Base-by-base conservation (phyloP, 1,140 invertebrate genomes). In the Telenomus remus region DNA sequence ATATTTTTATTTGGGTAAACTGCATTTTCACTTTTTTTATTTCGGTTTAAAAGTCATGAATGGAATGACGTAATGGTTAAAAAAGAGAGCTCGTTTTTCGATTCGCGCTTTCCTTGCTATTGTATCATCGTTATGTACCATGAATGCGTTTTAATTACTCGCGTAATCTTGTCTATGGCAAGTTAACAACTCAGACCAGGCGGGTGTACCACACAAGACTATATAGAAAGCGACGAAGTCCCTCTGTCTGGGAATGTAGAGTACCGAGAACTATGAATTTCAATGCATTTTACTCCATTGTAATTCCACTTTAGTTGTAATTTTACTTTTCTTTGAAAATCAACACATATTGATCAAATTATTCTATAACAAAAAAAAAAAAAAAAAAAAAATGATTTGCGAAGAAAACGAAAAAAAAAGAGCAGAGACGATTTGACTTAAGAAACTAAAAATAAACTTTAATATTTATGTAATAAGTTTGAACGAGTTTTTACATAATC, bases 161-260 rank as follows among this genome's bases (percentile, higher is more conserved):
- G 3, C 44, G 46, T 61, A 73, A 66, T 73, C 56, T 54, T 35
- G 44, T 39, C 33, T 60, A 44, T 49, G 55, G 50, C 61, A 48
- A 60, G 16, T 16, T 46, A 64, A 70, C 19, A 27, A 27, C 77
- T 66, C 70, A 80, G 80, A 79, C 70, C 66, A 76, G 55, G 35
- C 80, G 27, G 60, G 37, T 48, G 81, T 73, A 79, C 53, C 42
- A 51, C 34, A 15, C 76, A 68, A 79, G 19, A 27, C 19, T 27
- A 27, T 27, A 49, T 56, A 73, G 76, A 57, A 80, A 71, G 76
- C 72, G 80, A 81, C 79, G 19, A 78, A 81, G 79, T 75, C 55
- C 66, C 71, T 61, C 61, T 79, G 81, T 84, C 82, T 84, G 83
- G 74, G 81, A 84, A 85, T 85, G 81, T 80, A 76, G 76, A 80